Base-by-base conservation (phyloP, 2,797 vertebrate genomes). In the Phrynocephalus forsythii region DNA sequence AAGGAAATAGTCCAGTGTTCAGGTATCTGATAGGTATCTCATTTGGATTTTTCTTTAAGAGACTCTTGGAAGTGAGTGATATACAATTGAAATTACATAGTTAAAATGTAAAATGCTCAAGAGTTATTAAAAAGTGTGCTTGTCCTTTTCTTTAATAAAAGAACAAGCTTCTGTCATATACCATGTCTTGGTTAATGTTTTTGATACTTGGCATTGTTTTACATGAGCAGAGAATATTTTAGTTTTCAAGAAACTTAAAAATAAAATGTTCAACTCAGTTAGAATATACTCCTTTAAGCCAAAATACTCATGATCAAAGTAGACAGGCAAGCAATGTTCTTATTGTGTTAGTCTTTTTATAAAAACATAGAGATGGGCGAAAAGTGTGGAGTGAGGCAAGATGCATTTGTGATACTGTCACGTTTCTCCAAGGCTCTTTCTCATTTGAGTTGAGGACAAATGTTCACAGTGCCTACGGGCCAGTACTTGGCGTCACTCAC, bases 71-170 rank as follows among this genome's bases (percentile, higher is more conserved):
- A 28, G 50, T 38, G 20, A 87, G 60, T 56, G 83, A 48, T 30
- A 66, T 82, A 63, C 48, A 50, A 26, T 79, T 0, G 18, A 44
- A 0, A 83, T 88, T 85, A 16, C 76, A 63, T 56, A 90, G 79
- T 60, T 87, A 56, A 87, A 88, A 92, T 15, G 82, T 87, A 33
- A 79, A 38, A 73, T 11, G 33, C 22, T 83, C 48, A 5, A 72
- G 68, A 63, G 69, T 86, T 81, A 52, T 80, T 80, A 44, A 50
- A 68, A 68, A 5, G n/a, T 20, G 16, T 30, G 7, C 1, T 56
- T 52, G 56, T 48, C 60, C 18, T 63, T 83, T n/a, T 85, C 8
- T 71, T 44, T 52, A 52, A 81, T 26, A 63, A 33, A 78, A 78
- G 63, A 56, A 44, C 68, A 60, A n/a, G 52, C 33, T 75, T 82